phyloP scores from a whole-genome alignment of 1,140 invertebrate genomes.

The Brachystomella parvula region DNA sequence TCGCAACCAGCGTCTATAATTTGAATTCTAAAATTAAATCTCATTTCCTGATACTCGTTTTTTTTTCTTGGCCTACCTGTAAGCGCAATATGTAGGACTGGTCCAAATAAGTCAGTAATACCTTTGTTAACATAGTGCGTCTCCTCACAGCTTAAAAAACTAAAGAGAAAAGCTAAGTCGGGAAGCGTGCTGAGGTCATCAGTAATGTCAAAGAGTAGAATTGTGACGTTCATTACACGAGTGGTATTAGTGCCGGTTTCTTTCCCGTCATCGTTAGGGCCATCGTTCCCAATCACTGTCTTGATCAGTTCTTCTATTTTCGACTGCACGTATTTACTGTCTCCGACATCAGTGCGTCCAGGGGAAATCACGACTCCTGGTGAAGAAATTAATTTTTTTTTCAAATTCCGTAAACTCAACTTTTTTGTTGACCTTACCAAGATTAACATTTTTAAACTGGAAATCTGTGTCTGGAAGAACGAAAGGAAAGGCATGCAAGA shows the following conservation, averaged over 20 bases:
- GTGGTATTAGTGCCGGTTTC: neutral
- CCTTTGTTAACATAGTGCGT: constrained; percentile 22
- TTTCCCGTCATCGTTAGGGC: neutral
- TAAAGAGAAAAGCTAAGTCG: constrained; percentile 26
- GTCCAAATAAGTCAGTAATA: constrained; percentile 13
- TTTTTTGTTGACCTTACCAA: constrained; percentile 14
- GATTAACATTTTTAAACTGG: constrained; percentile 13
- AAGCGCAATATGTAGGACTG: constrained; percentile 31
- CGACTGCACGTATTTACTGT: neutral
- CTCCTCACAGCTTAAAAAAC: constrained; percentile 20
- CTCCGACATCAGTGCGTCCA: neutral
- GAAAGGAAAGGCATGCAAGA: no score
- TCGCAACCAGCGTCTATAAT: constrained; percentile 32
- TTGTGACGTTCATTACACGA: constrained; percentile 23
- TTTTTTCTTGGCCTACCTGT: constrained; percentile 21
- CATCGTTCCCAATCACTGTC: neutral
- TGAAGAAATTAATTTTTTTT: neutral
- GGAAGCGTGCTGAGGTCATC: constrained; percentile 6
- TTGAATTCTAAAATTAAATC: constrained; percentile 7
- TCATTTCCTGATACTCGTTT: neutral
- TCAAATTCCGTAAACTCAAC: neutral
- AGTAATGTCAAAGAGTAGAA: constrained; percentile 20
- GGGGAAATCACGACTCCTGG: constrained; percentile 11
- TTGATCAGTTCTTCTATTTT: neutral
- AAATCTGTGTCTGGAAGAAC: constrained; percentile 11